Evolutionary conservation across 2,113 vertebrate genomes (phyloP), one percentile per base, ranked within the genome.

Genomic region (Caranx melampygus): DNA sequence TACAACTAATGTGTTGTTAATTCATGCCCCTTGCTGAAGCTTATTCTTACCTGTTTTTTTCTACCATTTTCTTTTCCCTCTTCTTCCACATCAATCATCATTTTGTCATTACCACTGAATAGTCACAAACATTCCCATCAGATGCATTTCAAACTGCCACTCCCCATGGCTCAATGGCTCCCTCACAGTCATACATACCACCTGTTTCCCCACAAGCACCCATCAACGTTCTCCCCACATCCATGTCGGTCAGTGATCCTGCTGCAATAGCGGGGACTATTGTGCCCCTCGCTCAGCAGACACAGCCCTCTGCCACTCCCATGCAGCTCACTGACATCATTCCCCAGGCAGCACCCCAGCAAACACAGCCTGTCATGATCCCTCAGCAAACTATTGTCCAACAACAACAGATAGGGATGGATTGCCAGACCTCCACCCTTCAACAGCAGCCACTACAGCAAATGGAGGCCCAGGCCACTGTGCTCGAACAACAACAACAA

Each of bases 1-100:
- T 62, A 44, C 78, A 86, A 88, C 89, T 55, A 72, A 69, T 90
- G 79, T 87, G 84, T 87, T 89, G 57, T 83, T 93, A 67, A 88
- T 90, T 90, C 78, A 83, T 93, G 66, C 78, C 81, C 62, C 74
- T 67, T 89, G 84, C 91, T 85, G 73, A 93, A 92, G 83, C 93
- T 92, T 90, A 85, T 84, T 91, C 89, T 92, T 90, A 80, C 91
- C 93, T 83, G 89, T 77, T 93, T 91, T 91, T 91, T 91, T 91
- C 72, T 90, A 78, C 82, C 76, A 67, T 87, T 91, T 89, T 90
- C 87, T 88, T 89, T 67, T 68, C 54, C 84, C 70, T 78, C 49
- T 67, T 81, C 65, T 70, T 86, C 89, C 87, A 88, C 74, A 84
- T 60, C 74, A 83, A 85, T 85, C 78, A 82, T 71, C 82, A 70